Evolutionary conservation across 2,113 vertebrate species (phyloP), one percentile per base, ranked within the genome.

Genomic region (Nerophis lumbriciformis): DNA sequence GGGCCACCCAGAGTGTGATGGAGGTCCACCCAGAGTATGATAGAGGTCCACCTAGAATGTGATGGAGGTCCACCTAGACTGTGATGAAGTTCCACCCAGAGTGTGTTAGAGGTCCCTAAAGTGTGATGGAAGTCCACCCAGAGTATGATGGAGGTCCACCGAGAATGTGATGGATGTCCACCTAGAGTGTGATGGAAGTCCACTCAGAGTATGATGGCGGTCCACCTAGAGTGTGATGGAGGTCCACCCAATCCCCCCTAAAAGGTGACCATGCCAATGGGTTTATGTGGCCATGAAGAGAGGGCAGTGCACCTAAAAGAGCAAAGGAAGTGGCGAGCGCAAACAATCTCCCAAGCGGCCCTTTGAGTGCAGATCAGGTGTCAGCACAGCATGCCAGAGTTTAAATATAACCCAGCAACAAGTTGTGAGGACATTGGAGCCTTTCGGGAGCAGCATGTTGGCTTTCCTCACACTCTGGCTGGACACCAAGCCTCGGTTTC

Each of bases 331-430:
- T 63, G 58, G 65, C 73, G 68, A 78, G 81, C 68, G 72, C 73
- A 68, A 80, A 85, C 84, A 88, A 75, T 80, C 75, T 80, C 83
- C 79, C 72, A 48, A 60, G 88, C 81, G 83, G 87, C 69, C 72
- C 89, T 91, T 91, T 90, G 71, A 88, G 88, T 68, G 63, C 68
- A 66, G 86, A 90, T 91, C 83, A 68, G 75, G 80, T 92, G 83
- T 90, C 85, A 73, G 67, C 74, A 76, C 82, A 68, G 61, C 90
- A 91, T 91, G 88, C 91, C 90, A 88, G 88, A 88, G 88, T 91
- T 92, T 91, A 91, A 91, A 90, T 91, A 90, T 90, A 88, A 90
- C 73, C 82, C 75, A 80, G 86, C 89, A 91, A 91, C 89, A 90
- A 91, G 90, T 90, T 87, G 88, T 86, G 82, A 87, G 83, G 90